Evolutionary conservation across 1,140 invertebrate genomes (phyloP).

Genomic region (Chrysomallon squamiferum): DNA sequence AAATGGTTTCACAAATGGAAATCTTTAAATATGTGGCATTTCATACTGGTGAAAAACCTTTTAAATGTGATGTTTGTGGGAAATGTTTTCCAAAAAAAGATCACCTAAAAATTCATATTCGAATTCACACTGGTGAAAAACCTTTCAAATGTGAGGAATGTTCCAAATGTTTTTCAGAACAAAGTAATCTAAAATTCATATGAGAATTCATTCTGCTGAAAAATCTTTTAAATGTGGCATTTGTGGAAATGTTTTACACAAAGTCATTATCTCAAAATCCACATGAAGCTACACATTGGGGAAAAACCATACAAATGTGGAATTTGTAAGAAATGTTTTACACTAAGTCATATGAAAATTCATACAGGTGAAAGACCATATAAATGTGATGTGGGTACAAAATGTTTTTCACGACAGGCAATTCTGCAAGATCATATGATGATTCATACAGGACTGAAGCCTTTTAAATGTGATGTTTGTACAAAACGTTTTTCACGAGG

Average conservation of each 20-base stretch:
- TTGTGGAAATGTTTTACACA: background rate
- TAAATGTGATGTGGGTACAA: background rate
- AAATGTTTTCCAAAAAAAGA: background rate
- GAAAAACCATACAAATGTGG: background rate
- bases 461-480: background rate
- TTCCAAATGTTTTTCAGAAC: background rate
- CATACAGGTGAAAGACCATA: background rate
- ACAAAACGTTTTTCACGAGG: background rate
- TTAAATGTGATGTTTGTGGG: background rate
- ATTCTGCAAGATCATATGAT: background rate
- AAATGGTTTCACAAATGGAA: background rate
- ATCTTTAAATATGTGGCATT: background rate
- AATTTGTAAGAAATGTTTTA: background rate
- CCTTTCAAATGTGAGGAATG: constrained; percentile 1
- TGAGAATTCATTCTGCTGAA: background rate
- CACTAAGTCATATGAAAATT: background rate
- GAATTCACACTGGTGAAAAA: background rate
- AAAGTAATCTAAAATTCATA: background rate
- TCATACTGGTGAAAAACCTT: background rate
- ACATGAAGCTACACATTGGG: background rate
- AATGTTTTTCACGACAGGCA: background rate
- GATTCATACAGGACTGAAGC: background rate
- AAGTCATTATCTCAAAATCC: background rate
- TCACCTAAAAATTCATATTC: constrained; percentile 1
- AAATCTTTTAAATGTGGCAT: background rate